Evolutionary conservation across 1,140 invertebrate species (phyloP), one percentile per base, ranked within the genome.

Genomic region (Notospermus geniculatus): DNA sequence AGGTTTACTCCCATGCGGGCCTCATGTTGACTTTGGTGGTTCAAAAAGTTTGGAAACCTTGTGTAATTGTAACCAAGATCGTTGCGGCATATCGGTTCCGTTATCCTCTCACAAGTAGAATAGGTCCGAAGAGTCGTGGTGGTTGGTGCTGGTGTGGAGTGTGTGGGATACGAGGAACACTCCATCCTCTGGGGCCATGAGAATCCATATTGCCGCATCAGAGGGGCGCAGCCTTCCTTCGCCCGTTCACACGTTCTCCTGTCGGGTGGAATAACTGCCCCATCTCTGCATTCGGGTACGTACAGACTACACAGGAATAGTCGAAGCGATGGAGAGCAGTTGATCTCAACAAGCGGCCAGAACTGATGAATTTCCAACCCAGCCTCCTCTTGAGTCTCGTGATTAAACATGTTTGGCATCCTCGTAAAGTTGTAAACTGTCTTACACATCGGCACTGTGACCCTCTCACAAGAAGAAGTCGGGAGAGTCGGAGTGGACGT

Each of bases 181-280:
- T 91, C 88, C 89, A 95, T 92, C 28, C 91, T 82, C 74, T 95
- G 92, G 1, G 94, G 94, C 94, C 94, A 97, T 52, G 88, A 86
- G 80, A 97, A 97, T 43, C 92, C 92, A 80, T 96, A 95, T 70
- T 92, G 88, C 70, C 89, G 86, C 94, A 97, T 97, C 45, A 97
- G 86, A 15, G 93, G 93, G 23, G 90, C 91, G 82, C 95, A 97
- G 17, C 93, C 92, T 9, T 41, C 22, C 36, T 54, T 52, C 0
- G 93, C 93, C 36, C 93, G 84, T 72, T 92, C 90, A 80, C 95
- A 97, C 17, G 97, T 90, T 71, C 90, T 92, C 55, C 90, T 84
- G 76, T 94, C 97, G 0, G 92, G 91, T 15, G 92, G 93, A 60
- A 97, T 79, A 0, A 90, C 90, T 76, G 95, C 96, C 74, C 95